These are phyloP conservation scores for Polyergus mexicanus DNA, from an alignment of 1,140 invertebrate genomes.

Conservation along the genomic window DNA sequence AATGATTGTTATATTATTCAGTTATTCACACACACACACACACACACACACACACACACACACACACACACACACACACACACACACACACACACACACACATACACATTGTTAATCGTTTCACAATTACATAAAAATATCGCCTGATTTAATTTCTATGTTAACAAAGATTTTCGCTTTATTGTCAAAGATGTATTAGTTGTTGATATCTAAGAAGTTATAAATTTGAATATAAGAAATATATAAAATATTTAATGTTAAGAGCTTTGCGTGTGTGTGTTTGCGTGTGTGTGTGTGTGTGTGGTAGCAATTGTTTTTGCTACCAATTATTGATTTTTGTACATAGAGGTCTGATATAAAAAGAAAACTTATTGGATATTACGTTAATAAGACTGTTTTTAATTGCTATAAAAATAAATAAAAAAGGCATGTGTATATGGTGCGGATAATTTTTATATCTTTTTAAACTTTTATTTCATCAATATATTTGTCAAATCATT, in stretches of 20 bases:
- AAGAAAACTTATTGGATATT: neutral
- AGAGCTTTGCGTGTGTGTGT: neutral
- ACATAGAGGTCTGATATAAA: constrained; percentile 62
- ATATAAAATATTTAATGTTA: constrained; percentile 68
- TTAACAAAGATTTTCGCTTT: constrained; percentile 47
- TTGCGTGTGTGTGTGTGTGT: no score
- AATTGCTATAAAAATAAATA: constrained; percentile 13
- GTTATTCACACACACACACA: neutral
- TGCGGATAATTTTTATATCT: neutral
- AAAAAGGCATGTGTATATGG: neutral
- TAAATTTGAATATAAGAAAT: constrained; percentile 64
- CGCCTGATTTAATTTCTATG: constrained; percentile 7
- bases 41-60: neutral
- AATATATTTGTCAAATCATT: neutral
- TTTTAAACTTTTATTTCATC: neutral
- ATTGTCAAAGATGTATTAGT: constrained; percentile 46
- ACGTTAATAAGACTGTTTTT: constrained; percentile 14
- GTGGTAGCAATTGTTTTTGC: constrained; percentile 66
- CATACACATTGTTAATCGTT: constrained; percentile 22
- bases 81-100: no score
- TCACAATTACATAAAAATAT: neutral
- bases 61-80: neutral
- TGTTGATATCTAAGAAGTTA: constrained; percentile 57
- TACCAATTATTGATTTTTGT: constrained; percentile 71
- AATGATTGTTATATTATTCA: neutral